Percentiles rank a stretch among this genome's conserved stretches.
Evolutionary conservation across 2,888 invertebrate genomes (phyloP).

Genomic region (Plagodis pulveraria): DNA sequence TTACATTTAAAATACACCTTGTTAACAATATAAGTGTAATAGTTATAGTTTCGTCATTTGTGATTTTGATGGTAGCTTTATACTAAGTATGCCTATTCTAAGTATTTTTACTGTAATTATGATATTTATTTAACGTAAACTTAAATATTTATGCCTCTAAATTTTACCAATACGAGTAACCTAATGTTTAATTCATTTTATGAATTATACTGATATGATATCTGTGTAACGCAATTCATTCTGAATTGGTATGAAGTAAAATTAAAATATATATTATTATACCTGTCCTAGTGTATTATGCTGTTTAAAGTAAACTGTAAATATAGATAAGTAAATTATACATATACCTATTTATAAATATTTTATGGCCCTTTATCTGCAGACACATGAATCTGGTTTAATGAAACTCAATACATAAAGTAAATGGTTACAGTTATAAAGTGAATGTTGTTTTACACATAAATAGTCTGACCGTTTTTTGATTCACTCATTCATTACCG

Average conservation of each 20-base stretch:
- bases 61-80: conserved; percentile 57
- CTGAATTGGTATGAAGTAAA: too few relatives aligned
- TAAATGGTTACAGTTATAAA: not conserved
- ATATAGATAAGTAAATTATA: conserved; percentile 9
- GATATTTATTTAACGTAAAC: conserved; percentile 16
- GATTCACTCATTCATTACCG: too few relatives aligned
- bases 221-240: too few relatives aligned
- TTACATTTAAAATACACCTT: conserved; percentile 46
- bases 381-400: conserved; percentile 12
- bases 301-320: not conserved
- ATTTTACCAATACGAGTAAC: not conserved
- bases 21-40: conserved; percentile 17
- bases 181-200: too few relatives aligned
- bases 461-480: too few relatives aligned
- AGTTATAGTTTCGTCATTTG: conserved; percentile 36
- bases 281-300: too few relatives aligned
- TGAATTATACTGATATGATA: too few relatives aligned
- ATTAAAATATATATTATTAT: too few relatives aligned
- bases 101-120: conserved; percentile 19
- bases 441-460: too few relatives aligned
- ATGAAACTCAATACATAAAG: not conserved
- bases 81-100: conserved; percentile 27
- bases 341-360: conserved; percentile 6
- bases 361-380: conserved; percentile 1
- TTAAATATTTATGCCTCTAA: not conserved